Evolutionary conservation across 37 sponge, comb jelly and placozoan species (phyloP).

Genomic region (Theonella swinhoei): DNA sequence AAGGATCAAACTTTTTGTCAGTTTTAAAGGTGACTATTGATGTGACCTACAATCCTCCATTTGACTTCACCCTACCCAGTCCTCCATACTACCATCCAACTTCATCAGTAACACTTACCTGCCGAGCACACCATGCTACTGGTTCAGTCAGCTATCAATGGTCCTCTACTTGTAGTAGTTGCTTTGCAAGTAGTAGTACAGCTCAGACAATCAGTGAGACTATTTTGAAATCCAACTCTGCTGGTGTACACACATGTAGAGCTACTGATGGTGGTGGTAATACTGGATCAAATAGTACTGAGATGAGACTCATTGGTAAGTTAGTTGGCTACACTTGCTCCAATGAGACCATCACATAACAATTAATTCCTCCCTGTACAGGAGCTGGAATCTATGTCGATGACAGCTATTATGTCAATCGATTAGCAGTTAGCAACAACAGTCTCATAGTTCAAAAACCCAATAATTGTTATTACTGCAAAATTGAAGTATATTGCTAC

Average conservation of each 20-base stretch:
- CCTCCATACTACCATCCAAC: not conserved
- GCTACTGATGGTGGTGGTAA: not conserved
- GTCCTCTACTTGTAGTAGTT: not conserved
- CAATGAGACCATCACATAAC: not conserved
- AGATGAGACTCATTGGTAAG: too few species aligned
- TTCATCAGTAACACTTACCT: not conserved
- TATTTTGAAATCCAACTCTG: not conserved
- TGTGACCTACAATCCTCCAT: not conserved
- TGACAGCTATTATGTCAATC: too few species aligned
- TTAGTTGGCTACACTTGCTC: too few species aligned
- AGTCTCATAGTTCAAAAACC: too few species aligned
- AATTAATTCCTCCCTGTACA: not conserved
- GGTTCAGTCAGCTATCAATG: too few species aligned
- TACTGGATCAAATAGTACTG: not conserved
- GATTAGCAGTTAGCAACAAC: too few species aligned
- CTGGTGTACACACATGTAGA: slow-evolving; percentile 19
- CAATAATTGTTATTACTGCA: too few species aligned
- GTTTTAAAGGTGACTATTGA: not conserved
- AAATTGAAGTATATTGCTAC: too few species aligned
- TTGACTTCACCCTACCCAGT: not conserved
- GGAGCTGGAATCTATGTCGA: too few species aligned
- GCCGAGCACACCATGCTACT: not conserved
- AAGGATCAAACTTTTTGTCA: too few species aligned
- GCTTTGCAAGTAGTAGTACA: not conserved
- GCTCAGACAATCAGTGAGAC: not conserved